These are phyloP conservation scores for Dreissena polymorpha DNA, from an alignment of 1,140 invertebrate genomes.

Conservation along the genomic window DNA sequence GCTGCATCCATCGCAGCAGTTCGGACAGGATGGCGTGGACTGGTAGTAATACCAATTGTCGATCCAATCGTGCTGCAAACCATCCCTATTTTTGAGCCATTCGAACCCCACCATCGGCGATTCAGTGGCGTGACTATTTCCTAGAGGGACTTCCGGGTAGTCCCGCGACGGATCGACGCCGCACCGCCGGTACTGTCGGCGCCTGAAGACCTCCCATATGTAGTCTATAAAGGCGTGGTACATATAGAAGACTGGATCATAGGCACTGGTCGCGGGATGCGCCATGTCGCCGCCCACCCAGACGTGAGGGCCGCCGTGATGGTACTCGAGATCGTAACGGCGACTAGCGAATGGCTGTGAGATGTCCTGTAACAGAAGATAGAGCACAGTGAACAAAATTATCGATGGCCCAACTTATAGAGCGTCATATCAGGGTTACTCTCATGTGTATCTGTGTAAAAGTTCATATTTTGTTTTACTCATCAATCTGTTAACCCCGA, in stretches of 20 bases:
- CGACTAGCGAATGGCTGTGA: slow-evolving; percentile 37
- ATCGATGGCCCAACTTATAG: background rate
- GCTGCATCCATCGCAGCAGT: slow-evolving; percentile 30
- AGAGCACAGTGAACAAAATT: background rate
- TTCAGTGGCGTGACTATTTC: slow-evolving; percentile 9
- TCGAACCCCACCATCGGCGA: slow-evolving; percentile 41
- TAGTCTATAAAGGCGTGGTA: slow-evolving; percentile 78
- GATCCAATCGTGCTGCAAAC: slow-evolving; percentile 28
- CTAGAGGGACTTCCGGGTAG: slow-evolving; percentile 12
- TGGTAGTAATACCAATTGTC: slow-evolving; percentile 43
- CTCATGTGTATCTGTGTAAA: background rate
- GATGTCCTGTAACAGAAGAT: slow-evolving; percentile 22
- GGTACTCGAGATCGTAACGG: slow-evolving; percentile 61
- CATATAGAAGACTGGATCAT: slow-evolving; percentile 78
- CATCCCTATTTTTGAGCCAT: slow-evolving; percentile 34
- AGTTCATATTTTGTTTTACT: background rate
- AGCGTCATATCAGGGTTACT: background rate
- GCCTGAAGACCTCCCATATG: slow-evolving; percentile 65
- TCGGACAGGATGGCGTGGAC: slow-evolving; percentile 34
- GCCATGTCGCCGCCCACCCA: slow-evolving; percentile 69
- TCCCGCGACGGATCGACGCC: slow-evolving; percentile 16
- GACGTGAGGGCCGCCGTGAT: slow-evolving; percentile 62
- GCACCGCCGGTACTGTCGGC: slow-evolving; percentile 17
- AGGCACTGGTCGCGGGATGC: slow-evolving; percentile 65
- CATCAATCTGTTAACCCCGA: background rate